Evolutionary conservation across 1,140 invertebrate genomes (phyloP).

Genomic region (Glossosoma conforme): DNA sequence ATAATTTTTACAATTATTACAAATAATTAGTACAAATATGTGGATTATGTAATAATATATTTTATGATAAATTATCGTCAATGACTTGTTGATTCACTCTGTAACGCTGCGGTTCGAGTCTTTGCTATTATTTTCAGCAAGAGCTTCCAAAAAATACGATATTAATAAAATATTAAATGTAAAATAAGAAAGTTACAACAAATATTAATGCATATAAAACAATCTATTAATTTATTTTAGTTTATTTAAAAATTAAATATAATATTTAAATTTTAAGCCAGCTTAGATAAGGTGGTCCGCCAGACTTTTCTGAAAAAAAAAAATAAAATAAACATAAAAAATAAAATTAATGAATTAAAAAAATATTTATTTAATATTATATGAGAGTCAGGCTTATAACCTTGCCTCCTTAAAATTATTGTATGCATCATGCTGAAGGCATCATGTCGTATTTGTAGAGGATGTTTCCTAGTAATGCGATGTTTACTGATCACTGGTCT

Average conservation of each 20-base stretch:
- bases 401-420: neutral
- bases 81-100: too few relatives aligned
- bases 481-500: neutral
- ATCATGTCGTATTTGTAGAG: neutral
- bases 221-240: neutral
- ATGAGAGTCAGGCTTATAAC: neutral
- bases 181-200: too few relatives aligned
- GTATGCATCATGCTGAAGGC: neutral
- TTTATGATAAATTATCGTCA: too few relatives aligned
- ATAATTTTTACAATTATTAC: too few relatives aligned
- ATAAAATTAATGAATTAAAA: neutral
- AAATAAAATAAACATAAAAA: constrained; percentile 2
- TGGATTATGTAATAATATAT: too few relatives aligned
- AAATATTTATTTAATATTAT: neutral
- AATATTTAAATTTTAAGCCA: constrained; percentile 17
- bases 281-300: constrained; percentile 26
- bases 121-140: too few relatives aligned
- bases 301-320: constrained; percentile 29
- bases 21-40: too few relatives aligned
- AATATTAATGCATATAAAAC: too few relatives aligned
- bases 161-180: too few relatives aligned
- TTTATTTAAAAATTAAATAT: neutral
- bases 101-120: too few relatives aligned
- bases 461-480: neutral
- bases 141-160: too few relatives aligned